Evolutionary conservation across 2,797 vertebrate genomes (phyloP).

Genomic region (Chelon labrosus): DNA sequence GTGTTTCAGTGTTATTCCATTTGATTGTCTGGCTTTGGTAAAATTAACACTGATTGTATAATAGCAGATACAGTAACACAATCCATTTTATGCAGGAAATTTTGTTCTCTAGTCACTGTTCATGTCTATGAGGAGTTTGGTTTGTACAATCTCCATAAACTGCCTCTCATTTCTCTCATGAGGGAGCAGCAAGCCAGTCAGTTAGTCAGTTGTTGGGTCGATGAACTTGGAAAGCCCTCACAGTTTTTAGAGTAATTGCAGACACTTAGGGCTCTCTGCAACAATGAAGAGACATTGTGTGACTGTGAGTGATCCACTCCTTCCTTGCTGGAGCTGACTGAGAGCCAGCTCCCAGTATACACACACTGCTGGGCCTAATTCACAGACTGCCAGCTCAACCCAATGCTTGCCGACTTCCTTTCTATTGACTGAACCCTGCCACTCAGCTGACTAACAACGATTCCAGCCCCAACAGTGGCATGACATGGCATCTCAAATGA

Average conservation of each 20-base stretch:
- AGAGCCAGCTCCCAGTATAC: slow-evolving; percentile 29
- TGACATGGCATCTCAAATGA: slow-evolving; percentile 30
- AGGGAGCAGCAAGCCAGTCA: slow-evolving; percentile 4
- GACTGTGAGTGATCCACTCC: slow-evolving; percentile 50
- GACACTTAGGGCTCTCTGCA: slow-evolving; percentile 67
- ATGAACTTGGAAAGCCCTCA: slow-evolving; percentile 42
- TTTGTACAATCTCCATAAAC: slow-evolving; percentile 4
- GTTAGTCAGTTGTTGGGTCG: slow-evolving; percentile 39
- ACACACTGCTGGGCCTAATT: slow-evolving; percentile 41
- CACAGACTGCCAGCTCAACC: slow-evolving; percentile 51
- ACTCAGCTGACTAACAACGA: slow-evolving; percentile 44
- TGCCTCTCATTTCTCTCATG: slow-evolving; percentile 40
- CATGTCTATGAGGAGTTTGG: background rate
- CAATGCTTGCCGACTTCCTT: slow-evolving; percentile 43
- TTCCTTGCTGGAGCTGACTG: slow-evolving; percentile 45
- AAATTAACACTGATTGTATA: too few species aligned
- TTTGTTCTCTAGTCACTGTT: background rate
- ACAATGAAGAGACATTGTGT: slow-evolving; percentile 63
- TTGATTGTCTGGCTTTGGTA: background rate
- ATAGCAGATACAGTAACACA: too few species aligned
- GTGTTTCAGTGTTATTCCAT: background rate
- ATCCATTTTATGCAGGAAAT: too few species aligned
- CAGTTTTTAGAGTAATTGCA: slow-evolving; percentile 66
- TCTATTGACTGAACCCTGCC: slow-evolving; percentile 49
- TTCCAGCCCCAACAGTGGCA: slow-evolving; percentile 2